Evolutionary conservation across 1,140 invertebrate species (phyloP), one percentile per base, ranked within the genome.

Genomic region (Conus betulinus): DNA sequence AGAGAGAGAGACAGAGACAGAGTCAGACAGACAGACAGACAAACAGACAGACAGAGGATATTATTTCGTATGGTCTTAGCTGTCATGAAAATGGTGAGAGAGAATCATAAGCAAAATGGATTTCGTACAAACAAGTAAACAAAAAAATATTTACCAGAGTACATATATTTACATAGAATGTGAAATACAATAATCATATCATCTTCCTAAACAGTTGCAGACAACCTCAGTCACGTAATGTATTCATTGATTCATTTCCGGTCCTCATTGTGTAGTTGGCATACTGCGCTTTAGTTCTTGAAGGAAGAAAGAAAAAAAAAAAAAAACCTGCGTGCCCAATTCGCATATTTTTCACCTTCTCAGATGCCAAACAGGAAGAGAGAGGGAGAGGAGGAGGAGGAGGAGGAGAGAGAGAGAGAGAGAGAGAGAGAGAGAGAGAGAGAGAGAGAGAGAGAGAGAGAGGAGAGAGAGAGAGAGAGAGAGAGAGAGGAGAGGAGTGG

Each of bases 341-440:
- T 39, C 39, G 39, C 6, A n/a, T 81, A 27, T 81, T 13, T 27
- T 11, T 81, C 25, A 5, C 25, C 5, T 81, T 51, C 8, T 20
- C 25, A 53, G 51, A 20, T 15, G 78, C 27, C 5, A 81, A 8
- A 81, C 25, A 81, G 78, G 52, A 27, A 81, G 78, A 81, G 78
- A 81, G 78, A 81, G 78, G 51, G 78, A 81, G 78, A 81, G 78
- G 51, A 27, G 51, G 78, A 81, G 78, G 51, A 27, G 51, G 11
- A 81, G 78, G 51, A 27, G 51, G 15, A 27, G 25, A 81, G 52
- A 81, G 78, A 53, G 78, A 53, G 78, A 53, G 52, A 53, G 78
- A 53, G 78, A 52, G 78, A 52, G 27, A 78, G 27, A n/a, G 74
- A n/a, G 74, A 39, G 23, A 78, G 23, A 25, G 74, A 25, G 23